Conservation (phyloP, 2,113 vertebrate species). For the Merops nubicus region DNA sequence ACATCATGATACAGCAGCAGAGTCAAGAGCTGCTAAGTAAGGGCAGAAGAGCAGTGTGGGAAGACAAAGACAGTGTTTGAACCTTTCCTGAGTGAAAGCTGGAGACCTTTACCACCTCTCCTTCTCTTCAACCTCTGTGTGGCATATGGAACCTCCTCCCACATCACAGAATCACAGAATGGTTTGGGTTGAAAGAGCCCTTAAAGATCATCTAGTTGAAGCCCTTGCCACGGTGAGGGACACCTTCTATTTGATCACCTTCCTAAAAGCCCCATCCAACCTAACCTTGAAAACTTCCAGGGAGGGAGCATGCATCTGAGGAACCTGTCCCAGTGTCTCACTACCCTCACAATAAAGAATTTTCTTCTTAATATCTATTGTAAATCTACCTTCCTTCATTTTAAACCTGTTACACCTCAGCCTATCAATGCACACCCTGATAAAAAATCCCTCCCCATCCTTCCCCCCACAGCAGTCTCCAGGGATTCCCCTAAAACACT, state of each 20-base stretch:
- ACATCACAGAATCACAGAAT: background rate
- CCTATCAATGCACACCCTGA: background rate
- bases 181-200: background rate
- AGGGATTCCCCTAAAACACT: background rate
- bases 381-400: background rate
- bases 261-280: background rate
- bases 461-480: background rate
- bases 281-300: background rate
- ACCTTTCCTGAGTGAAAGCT: background rate
- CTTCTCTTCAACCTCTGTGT: background rate
- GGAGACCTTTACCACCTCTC: background rate
- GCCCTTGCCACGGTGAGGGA: background rate
- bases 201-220: background rate
- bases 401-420: background rate
- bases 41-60: background rate
- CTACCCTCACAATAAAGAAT: background rate
- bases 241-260: background rate
- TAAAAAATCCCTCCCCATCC: background rate
- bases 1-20: background rate
- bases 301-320: background rate
- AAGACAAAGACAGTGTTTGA: background rate
- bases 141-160: background rate
- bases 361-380: background rate
- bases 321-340: background rate
- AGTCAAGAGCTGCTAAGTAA: background rate